Conservation (phyloP, 2,888 invertebrate genomes). For the Diaprepes abbreviatus region DNA sequence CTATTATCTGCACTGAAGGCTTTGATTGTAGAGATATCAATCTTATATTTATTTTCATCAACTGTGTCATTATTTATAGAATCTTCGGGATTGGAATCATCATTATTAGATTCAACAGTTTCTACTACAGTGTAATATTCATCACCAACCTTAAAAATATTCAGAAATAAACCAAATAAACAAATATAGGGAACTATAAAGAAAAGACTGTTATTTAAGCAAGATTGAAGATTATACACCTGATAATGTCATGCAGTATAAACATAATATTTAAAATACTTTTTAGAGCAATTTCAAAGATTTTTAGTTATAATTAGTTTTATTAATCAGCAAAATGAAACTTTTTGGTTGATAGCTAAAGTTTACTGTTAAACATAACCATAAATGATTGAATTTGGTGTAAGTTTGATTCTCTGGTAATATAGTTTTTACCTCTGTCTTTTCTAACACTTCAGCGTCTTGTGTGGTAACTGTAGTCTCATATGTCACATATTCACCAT, state of each 20-base stretch:
- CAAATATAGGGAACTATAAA: no score
- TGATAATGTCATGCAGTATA: no score
- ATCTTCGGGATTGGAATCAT: conserved; percentile 17
- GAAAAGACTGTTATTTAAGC: no score
- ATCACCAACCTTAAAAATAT: conserved; percentile 29
- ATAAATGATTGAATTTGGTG: no score
- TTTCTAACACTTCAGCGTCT: conserved; percentile 29
- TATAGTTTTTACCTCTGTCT: conserved; percentile 37
- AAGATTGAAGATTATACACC: no score
- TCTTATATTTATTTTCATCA: conserved; percentile 19
- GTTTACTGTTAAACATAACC: no score
- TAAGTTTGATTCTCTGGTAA: no score
- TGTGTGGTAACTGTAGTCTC: conserved; percentile 45
- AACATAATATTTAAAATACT: no score
- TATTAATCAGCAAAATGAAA: no score
- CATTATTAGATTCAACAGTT: conserved; percentile 30
- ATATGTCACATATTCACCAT: conserved; percentile 58
- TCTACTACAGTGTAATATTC: conserved; percentile 43
- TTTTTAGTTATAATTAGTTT: no score
- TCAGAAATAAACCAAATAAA: background rate
- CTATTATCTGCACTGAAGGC: background rate
- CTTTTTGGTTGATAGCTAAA: no score
- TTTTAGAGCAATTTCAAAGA: no score
- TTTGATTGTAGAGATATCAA: conserved; percentile 30
- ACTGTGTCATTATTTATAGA: conserved; percentile 5